phyloP scores from a whole-genome alignment of 2,113 vertebrate species.

The Numenius arquata region DNA sequence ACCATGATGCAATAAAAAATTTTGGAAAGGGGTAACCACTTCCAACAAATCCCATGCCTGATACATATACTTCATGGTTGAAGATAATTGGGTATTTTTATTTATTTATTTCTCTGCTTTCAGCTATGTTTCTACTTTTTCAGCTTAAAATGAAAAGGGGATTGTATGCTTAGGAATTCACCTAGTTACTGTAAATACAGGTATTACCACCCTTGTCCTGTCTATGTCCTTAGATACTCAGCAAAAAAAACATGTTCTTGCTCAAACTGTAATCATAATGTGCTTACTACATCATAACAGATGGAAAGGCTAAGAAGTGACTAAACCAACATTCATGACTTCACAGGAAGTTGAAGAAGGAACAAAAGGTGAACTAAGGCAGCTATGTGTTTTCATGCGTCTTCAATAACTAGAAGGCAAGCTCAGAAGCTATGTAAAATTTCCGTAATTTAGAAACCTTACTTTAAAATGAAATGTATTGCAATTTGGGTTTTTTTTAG shows the following conservation, averaged over 20 bases:
- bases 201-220: background rate
- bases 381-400: background rate
- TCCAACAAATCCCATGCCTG: background rate
- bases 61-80: background rate
- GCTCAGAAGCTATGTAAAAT: background rate
- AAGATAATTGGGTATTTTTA: background rate
- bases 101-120: background rate
- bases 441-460: fast-evolving
- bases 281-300: background rate
- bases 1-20: background rate
- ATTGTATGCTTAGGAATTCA: background rate
- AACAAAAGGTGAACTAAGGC: background rate
- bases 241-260: background rate
- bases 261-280: background rate
- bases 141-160: background rate
- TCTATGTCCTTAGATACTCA: background rate
- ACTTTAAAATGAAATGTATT: background rate
- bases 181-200: background rate
- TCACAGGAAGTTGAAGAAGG: background rate
- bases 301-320: background rate
- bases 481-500: background rate
- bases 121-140: background rate
- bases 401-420: background rate
- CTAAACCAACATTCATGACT: background rate
- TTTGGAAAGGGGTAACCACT: background rate